Evolutionary conservation across 2,888 invertebrate genomes (phyloP), one percentile per base, ranked within the genome.

Genomic region (Ypsolopha scabrella): DNA sequence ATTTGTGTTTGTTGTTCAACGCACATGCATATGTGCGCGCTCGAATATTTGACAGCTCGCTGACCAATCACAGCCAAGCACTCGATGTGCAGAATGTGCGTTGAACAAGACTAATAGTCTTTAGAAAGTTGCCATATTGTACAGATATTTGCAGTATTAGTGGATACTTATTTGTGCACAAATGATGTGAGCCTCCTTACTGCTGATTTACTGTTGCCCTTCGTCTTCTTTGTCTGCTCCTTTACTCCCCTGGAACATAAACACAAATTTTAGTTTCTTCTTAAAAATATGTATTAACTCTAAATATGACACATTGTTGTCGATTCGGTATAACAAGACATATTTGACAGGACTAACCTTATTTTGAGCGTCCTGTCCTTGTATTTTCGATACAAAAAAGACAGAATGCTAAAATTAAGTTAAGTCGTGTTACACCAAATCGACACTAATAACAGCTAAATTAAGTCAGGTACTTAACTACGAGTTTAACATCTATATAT

Each of bases 211-310:
- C 70, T 58, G 56, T 72, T 65, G 61, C 79, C 82, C 74, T 86
- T 86, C 67, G 80, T 80, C 68, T 82, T 83, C 70, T 83, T 85
- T 48, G 77, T 75, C 64, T 85, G 86, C 61, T 85, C 86, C 59
- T 85, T 85, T 50, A 85, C 83, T 49, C 86, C 86, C 61, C 86
- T 86, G 76, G 24, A 74, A 78, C n/a, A 36, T 1, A 47, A 6
- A 36, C 9, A 13, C 10, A 24, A 2, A 24, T n/a, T 13, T 45
- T 45, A 33, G 45, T 39, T n/a, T n/a, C 11, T 39, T 3, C 9
- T 9, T 39, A 39, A 39, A 39, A 11, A 39, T 39, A 3, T 39
- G 39, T n/a, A 39, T 2, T 39, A n/a, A 39, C 39, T 39, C 1
- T n/a, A 39, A 11, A 39, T 9, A 39, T 11, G 39, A 39, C 39